Evolutionary conservation across 2,113 vertebrate species (phyloP).

Genomic region (Heteronetta atricapilla): DNA sequence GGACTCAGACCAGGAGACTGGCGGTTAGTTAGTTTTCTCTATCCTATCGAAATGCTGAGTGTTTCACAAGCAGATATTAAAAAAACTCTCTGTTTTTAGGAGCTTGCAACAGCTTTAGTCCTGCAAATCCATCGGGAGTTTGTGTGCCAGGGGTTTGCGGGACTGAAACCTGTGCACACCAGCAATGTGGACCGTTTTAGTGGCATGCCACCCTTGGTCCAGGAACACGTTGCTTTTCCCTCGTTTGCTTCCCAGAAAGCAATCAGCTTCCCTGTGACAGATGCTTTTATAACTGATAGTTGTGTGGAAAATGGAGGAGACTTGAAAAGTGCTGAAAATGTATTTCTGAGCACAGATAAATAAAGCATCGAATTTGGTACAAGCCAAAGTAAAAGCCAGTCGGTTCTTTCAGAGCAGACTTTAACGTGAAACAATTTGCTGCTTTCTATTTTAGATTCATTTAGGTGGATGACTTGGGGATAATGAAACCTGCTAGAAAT

Average conservation of each 20-base stretch:
- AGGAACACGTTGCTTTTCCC: conserved; percentile 9
- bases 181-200: not conserved
- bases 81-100: not conserved
- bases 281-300: not conserved
- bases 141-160: not conserved
- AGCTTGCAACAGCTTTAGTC: not conserved
- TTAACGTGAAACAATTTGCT: not conserved
- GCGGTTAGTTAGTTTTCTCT: not conserved
- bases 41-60: not conserved
- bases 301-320: conserved; percentile 1
- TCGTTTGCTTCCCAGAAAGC: not conserved
- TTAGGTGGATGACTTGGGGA: not conserved
- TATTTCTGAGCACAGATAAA: not conserved
- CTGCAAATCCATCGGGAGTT: not conserved
- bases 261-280: not conserved
- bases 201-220: not conserved
- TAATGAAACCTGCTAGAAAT: not conserved
- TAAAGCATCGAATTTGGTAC: not conserved
- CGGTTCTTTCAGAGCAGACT: not conserved
- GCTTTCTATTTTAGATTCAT: not conserved
- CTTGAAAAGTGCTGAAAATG: not conserved
- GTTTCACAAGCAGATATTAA: not conserved
- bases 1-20: accelerated
- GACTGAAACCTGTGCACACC: not conserved
- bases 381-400: not conserved